Conservation (phyloP, 2,113 vertebrate species). For the Elephas maximus region DNA sequence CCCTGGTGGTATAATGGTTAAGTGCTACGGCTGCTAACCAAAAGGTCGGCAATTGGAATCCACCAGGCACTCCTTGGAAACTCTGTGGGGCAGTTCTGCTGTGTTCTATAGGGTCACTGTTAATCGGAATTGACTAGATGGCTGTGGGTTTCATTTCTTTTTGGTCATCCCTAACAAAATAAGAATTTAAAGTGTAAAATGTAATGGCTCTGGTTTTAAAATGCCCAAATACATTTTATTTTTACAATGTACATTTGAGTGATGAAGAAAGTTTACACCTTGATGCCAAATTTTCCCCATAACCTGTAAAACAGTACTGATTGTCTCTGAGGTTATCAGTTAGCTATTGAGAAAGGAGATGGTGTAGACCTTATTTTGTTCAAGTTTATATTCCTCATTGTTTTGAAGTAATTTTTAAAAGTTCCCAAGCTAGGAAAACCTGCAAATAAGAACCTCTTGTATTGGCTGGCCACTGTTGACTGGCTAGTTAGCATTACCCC, state of each 20-base stretch:
- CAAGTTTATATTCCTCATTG: not conserved
- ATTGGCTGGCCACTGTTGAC: not conserved
- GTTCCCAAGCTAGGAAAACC: conserved; percentile 2
- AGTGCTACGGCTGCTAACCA: no score
- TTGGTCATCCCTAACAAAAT: not conserved
- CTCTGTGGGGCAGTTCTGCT: no score
- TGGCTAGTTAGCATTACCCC: not conserved
- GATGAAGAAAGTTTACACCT: not conserved
- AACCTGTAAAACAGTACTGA: not conserved
- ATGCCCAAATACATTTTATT: not conserved
- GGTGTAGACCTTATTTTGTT: conserved; percentile 14
- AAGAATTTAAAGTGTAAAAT: not conserved
- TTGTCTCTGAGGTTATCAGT: not conserved
- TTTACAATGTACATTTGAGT: not conserved
- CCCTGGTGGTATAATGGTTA: no score
- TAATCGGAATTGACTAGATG: no score
- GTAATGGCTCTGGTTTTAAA: not conserved
- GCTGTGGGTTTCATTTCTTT: no score
- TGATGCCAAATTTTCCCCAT: not conserved
- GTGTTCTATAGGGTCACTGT: no score
- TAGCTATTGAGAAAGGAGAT: conserved; percentile 36
- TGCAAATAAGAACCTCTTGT: not conserved
- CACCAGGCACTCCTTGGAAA: no score
- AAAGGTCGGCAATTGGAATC: no score
- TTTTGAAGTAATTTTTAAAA: conserved; percentile 2